A percentile compares a stretch with the other conserved stretches of the same genome.
Conservation (phyloP, 2,797 vertebrate species). For the Etheostoma nigrum region DNA sequence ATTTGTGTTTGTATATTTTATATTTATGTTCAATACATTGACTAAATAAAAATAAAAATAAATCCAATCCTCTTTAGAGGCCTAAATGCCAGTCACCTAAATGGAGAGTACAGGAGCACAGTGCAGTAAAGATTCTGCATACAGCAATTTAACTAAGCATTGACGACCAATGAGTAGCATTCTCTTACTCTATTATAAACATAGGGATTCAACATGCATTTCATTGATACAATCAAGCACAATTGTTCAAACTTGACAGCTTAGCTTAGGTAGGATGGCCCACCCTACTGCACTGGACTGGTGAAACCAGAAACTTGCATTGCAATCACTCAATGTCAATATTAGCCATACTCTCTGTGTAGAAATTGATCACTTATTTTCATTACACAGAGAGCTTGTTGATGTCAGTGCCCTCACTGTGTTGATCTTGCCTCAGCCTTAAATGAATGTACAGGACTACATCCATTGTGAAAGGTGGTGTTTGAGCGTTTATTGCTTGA, state of each 20-base stretch:
- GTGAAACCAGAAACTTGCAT: background rate
- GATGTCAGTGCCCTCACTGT: background rate
- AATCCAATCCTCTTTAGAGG: background rate
- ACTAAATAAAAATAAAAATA: too few relatives aligned
- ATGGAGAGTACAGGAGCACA: background rate
- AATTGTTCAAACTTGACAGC: background rate
- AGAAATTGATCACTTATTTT: background rate
- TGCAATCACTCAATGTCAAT: slow-evolving; percentile 2
- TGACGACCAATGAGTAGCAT: background rate
- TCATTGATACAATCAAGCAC: background rate
- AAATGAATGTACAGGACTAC: background rate
- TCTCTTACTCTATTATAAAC: background rate
- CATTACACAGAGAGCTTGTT: slow-evolving; percentile 1
- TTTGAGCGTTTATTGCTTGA: background rate
- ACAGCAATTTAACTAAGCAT: slow-evolving; percentile 2
- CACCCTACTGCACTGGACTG: background rate
- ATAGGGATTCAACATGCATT: background rate
- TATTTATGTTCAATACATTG: too few relatives aligned
- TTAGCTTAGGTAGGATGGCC: background rate
- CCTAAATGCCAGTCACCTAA: slow-evolving; percentile 14
- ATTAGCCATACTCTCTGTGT: background rate
- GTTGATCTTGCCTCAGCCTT: background rate
- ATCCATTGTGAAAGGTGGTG: background rate
- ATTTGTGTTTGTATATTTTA: too few relatives aligned
- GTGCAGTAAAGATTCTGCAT: slow-evolving; percentile 5